phyloP scores from a whole-genome alignment of 2,888 invertebrate species.

The Acrobasis consociella region DNA sequence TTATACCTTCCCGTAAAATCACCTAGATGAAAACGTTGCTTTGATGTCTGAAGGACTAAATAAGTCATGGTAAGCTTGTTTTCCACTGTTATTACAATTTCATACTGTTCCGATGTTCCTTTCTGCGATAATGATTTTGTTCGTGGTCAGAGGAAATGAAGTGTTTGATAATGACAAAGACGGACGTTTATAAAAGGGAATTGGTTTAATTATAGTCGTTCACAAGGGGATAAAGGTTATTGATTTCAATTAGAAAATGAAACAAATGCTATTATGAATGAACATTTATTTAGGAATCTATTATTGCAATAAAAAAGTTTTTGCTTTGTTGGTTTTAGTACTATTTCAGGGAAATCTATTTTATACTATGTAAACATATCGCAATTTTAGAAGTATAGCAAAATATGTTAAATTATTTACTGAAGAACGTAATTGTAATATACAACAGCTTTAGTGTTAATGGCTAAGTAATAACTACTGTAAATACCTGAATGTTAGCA shows the following conservation, averaged over 20 bases:
- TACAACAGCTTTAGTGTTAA: too few relatives aligned
- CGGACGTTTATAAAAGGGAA: neutral
- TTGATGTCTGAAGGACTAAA: slow-evolving; percentile 35
- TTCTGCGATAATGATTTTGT: neutral
- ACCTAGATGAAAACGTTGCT: slow-evolving; percentile 36
- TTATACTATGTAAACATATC: too few relatives aligned
- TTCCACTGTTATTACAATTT: neutral
- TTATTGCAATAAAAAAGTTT: too few relatives aligned
- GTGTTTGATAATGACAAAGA: neutral
- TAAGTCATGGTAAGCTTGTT: neutral
- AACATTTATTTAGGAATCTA: too few relatives aligned
- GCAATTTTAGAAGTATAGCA: too few relatives aligned
- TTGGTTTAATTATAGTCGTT: neutral
- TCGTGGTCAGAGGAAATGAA: neutral
- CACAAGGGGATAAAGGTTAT: neutral
- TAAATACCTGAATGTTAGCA: too few relatives aligned
- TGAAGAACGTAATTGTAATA: too few relatives aligned
- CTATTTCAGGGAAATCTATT: too few relatives aligned
- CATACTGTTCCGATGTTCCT: neutral
- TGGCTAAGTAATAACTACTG: too few relatives aligned
- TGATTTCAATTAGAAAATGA: neutral
- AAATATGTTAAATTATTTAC: too few relatives aligned
- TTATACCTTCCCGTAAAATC: slow-evolving; percentile 38
- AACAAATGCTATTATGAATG: neutral
- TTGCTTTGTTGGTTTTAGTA: too few relatives aligned